Base-by-base conservation (phyloP, 2,113 vertebrate genomes). In the Peromyscus californicus region DNA sequence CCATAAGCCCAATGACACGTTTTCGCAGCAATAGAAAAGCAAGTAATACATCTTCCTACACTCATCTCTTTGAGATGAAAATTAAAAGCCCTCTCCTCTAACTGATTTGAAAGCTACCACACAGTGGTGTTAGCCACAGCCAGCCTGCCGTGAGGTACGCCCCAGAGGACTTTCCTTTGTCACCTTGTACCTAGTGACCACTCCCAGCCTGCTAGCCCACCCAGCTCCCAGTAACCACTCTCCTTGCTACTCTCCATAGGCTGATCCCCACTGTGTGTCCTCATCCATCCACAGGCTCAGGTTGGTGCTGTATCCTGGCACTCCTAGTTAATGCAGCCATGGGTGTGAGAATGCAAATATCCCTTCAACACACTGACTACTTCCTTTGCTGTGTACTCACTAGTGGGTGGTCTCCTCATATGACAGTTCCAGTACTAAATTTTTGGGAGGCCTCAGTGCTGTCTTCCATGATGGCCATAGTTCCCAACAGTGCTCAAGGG, bases 281-380 rank as follows among this genome's bases (percentile, higher is more conserved):
- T 48, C 65, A 22, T 21, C 65, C 33, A 24, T 72, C 45, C 45
- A 67, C 33, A 63, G 17, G 83, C 29, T 17, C 2, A 33, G 79
- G 79, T 24, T 67, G 90, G 39, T 8, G 65, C 26, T 31, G 2
- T 12, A 10, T 33, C 63, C 26, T 22, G 2, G 78, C 19, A n/a
- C 12, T 22, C 13, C 0, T 72, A 51, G 12, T 26, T 15, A 10
- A n/a, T 3, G 4, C 21, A 61, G n/a, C 29, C 2, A 22, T 29
- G 65, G 36, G 5, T 15, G 0, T 36, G 26, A 78, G 67, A 22
- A 26, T 33, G 6, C 17, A 33, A 15, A 22, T 11, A 39, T 45
- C 51, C 54, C 54, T 1, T 9, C 29, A n/a, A 21, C 31, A 48
- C 24, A 16, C 16, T 48, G 15, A 1, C 13, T 29, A 21, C 29